A percentile compares a stretch with the other conserved stretches of the same genome.
Evolutionary conservation across 2,888 invertebrate species (phyloP).

Genomic region (Taenaris catops): DNA sequence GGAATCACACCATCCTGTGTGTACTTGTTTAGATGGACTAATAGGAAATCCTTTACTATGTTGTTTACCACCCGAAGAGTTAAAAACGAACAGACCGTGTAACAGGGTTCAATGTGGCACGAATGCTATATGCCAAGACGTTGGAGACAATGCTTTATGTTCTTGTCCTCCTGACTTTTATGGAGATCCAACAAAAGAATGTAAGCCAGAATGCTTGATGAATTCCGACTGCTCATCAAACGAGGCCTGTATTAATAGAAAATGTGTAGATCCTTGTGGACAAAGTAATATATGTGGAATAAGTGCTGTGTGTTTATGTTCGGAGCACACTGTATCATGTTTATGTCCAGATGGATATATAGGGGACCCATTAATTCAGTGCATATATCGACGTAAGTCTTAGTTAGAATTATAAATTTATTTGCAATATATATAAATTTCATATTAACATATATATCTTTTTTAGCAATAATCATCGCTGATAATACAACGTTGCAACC

Average conservation of each 20-base stretch:
- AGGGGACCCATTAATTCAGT: conserved; percentile 90
- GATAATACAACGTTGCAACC: conserved; percentile 83
- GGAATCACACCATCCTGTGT: conserved; percentile 89
- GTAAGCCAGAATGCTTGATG: conserved; percentile 88
- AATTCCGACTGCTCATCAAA: conserved; percentile 89
- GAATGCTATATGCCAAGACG: conserved; percentile 88
- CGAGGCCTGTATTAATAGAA: conserved; percentile 87
- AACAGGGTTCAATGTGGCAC: conserved; percentile 87
- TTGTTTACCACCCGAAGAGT: conserved; percentile 82
- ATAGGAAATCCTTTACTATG: conserved; percentile 89
- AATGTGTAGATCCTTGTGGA: conserved; percentile 87
- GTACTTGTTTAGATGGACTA: conserved; percentile 85
- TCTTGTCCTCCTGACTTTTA: conserved; percentile 87
- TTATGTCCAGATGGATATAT: conserved; percentile 87
- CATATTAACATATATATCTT: conserved; percentile 13
- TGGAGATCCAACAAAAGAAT: conserved; percentile 89
- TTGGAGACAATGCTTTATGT: conserved; percentile 85
- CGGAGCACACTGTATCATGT: conserved; percentile 91
- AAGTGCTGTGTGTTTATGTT: conserved; percentile 88
- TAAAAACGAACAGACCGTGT: conserved; percentile 83
- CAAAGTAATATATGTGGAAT: conserved; percentile 87
- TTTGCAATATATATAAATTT: background rate
- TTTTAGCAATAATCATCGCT: conserved; percentile 72
- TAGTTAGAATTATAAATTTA: background rate
- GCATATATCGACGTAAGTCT: conserved; percentile 77